Percentiles rank a stretch among this genome's conserved stretches.
phyloP scores from a whole-genome alignment of 2,113 vertebrate genomes.

The Pituophis catenifer region DNA sequence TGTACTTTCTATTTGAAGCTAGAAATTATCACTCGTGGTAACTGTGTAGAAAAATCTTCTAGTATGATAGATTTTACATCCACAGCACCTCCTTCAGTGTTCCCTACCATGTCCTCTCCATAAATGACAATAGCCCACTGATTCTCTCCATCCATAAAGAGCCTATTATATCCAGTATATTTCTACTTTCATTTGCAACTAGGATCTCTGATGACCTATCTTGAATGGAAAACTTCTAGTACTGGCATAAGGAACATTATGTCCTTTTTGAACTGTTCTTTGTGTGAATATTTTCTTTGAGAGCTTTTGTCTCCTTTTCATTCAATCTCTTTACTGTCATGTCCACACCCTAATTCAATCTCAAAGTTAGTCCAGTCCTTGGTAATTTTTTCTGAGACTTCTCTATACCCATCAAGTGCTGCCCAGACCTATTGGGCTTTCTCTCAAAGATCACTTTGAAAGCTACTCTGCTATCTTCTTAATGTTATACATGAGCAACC shows the following conservation, averaged over 20 bases:
- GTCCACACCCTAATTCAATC: neutral
- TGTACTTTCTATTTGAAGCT: neutral
- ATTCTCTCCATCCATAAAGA: neutral
- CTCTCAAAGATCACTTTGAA: neutral
- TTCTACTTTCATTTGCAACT: neutral
- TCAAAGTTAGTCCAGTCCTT: neutral
- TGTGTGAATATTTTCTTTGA: neutral
- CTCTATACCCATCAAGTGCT: neutral
- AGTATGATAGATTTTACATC: neutral
- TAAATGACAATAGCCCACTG: neutral
- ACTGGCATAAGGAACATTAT: neutral
- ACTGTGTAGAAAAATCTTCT: neutral
- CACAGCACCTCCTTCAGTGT: neutral
- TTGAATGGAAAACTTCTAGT: neutral
- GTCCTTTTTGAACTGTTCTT: neutral
- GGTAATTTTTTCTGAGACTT: neutral
- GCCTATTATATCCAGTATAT: neutral
- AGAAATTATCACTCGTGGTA: neutral
- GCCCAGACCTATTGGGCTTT: neutral
- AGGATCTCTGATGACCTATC: neutral
- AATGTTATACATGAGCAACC: neutral
- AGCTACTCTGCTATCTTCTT: neutral
- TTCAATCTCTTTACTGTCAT: neutral
- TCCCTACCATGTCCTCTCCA: neutral
- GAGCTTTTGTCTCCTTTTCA: neutral